Percentiles rank a stretch among this genome's conserved stretches.
Conservation (phyloP, 2,113 vertebrate species). For the Platichthys flesus region DNA sequence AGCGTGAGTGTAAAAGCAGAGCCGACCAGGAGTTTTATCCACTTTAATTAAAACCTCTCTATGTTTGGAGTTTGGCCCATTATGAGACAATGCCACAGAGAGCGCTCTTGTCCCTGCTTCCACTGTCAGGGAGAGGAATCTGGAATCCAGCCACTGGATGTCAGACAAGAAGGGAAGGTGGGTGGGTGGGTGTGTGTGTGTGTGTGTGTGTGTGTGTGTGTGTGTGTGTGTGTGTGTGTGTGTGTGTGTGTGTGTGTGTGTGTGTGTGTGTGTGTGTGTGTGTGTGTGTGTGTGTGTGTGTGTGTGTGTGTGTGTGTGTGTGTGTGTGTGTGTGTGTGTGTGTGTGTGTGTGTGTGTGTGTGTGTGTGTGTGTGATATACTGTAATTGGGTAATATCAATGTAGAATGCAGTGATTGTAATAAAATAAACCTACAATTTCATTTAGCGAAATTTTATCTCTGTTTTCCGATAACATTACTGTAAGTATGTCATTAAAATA, state of each 20-base stretch:
- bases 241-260: neutral
- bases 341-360: neutral
- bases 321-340: slow-evolving; percentile 9
- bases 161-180: slow-evolving; percentile 7
- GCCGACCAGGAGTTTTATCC: slow-evolving; percentile 43
- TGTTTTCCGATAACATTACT: neutral
- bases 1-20: slow-evolving; percentile 19
- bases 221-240: slow-evolving; percentile 8
- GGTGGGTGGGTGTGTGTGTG: slow-evolving; percentile 2
- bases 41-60: slow-evolving; percentile 73
- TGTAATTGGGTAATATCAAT: neutral
- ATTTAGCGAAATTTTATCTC: neutral
- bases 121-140: slow-evolving; percentile 31
- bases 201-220: neutral
- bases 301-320: neutral
- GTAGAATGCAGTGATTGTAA: neutral
- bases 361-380: neutral
- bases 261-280: neutral
- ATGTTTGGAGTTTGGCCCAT: slow-evolving; percentile 67
- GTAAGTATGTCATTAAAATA: too few relatives aligned
- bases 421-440: neutral
- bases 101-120: slow-evolving; percentile 34
- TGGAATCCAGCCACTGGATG: slow-evolving; percentile 46
- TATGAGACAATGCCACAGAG: slow-evolving; percentile 35
- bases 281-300: neutral